Conservation (phyloP, 2,113 vertebrate genomes). For the Perca flavescens region DNA sequence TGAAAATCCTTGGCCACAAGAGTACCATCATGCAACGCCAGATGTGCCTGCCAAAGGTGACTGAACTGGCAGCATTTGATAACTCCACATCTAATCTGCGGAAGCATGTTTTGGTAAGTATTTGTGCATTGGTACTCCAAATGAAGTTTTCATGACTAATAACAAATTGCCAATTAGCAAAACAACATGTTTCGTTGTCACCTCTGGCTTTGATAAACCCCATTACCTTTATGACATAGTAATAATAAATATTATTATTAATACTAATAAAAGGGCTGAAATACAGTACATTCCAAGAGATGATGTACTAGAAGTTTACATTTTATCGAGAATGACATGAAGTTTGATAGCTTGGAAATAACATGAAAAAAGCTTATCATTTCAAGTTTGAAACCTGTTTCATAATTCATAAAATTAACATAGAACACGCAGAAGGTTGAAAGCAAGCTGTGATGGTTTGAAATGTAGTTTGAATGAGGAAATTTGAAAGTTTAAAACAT, state of each 20-base stretch:
- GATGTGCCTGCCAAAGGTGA: no score
- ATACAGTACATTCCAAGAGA: background rate
- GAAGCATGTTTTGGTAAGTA: no score
- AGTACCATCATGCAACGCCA: no score
- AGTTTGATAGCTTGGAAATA: background rate
- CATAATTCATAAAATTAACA: background rate
- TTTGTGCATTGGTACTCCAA: no score
- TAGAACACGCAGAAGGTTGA: background rate
- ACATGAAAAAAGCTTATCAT: background rate
- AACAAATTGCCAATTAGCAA: no score
- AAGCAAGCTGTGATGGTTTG: background rate
- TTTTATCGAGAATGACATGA: background rate
- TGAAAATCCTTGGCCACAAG: no score
- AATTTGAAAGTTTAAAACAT: background rate
- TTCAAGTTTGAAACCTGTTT: background rate
- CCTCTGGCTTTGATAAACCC: background rate
- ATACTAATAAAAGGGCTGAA: background rate
- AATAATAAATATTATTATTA: background rate
- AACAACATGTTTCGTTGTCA: no score
- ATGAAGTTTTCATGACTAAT: no score
- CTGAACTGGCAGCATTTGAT: no score
- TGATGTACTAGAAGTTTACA: background rate
- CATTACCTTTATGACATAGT: background rate
- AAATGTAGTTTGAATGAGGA: background rate
- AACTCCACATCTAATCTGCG: no score